A percentile compares a stretch with the other conserved stretches of the same genome.
Conservation (phyloP, 2,797 vertebrate species). For the Helostoma temminkii region DNA sequence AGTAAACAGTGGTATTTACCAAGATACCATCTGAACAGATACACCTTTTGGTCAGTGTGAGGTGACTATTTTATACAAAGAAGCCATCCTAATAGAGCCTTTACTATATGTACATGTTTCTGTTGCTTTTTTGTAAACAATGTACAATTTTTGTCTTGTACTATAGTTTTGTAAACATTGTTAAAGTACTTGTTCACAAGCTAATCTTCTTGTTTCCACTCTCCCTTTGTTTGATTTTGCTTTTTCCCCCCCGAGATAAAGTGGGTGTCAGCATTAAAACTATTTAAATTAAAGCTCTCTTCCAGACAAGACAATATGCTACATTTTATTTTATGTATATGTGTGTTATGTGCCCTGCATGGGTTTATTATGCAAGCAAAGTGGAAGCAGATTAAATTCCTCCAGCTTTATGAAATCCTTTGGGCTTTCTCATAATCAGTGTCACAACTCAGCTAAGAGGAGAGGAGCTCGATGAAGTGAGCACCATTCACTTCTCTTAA, state of each 20-base stretch:
- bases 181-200: neutral
- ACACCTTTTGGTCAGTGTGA: neutral
- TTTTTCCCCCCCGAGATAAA: neutral
- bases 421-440: constrained; percentile 55
- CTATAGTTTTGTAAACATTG: constrained; percentile 15
- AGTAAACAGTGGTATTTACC: constrained; percentile 5
- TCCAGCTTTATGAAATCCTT: constrained; percentile 59
- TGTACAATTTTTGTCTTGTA: neutral
- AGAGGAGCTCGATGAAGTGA: constrained; percentile 44
- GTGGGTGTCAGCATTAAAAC: constrained; percentile 11
- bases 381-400: constrained; percentile 56
- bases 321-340: constrained; percentile 21
- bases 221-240: neutral
- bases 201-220: constrained; percentile 4
- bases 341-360: constrained; percentile 18
- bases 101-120: constrained; percentile 16
- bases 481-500: constrained; percentile 28
- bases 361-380: constrained; percentile 30
- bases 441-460: constrained; percentile 54
- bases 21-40: neutral
- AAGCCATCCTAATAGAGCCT: constrained; percentile 35
- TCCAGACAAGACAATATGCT: constrained; percentile 6
- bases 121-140: constrained; percentile 1
- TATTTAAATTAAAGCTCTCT: constrained; percentile 27
- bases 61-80: constrained; percentile 28